phyloP scores from a whole-genome alignment of 2,888 invertebrate species.

The Trachelus troglodyta region DNA sequence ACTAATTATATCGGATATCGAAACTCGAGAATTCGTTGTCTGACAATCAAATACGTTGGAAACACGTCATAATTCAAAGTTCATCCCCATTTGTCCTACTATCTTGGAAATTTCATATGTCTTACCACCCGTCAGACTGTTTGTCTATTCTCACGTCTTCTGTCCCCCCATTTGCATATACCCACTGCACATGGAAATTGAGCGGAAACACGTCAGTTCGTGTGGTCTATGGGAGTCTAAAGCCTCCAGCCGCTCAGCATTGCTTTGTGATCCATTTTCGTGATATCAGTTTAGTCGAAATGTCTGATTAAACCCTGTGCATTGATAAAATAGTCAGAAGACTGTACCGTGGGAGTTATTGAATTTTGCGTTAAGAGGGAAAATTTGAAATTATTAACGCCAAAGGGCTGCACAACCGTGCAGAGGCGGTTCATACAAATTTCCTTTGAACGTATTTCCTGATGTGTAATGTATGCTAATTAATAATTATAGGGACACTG shows the following conservation, averaged over 20 bases:
- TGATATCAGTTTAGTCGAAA: not conserved
- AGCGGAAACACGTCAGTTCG: not conserved
- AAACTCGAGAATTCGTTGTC: not conserved
- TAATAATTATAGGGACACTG: not conserved
- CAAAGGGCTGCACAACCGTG: not conserved
- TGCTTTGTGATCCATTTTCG: not conserved
- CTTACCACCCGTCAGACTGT: not conserved
- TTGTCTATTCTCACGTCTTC: not conserved
- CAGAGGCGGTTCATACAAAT: not conserved
- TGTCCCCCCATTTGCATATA: not conserved
- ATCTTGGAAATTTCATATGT: not conserved
- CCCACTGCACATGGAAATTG: not conserved
- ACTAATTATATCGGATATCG: not conserved
- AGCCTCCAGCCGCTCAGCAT: not conserved
- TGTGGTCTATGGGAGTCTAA: not conserved
- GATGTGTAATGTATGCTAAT: not conserved
- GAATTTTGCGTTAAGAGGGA: not conserved
- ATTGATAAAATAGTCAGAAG: not conserved
- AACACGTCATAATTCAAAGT: not conserved
- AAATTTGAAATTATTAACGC: not conserved
- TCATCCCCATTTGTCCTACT: not conserved
- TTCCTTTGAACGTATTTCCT: not conserved
- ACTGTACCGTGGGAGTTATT: not conserved
- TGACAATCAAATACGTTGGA: not conserved
- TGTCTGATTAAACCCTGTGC: not conserved